A percentile compares a stretch with the other conserved stretches of the same genome.
These are phyloP conservation scores for Heliconius hortense DNA, from an alignment of 2,888 invertebrate species.

Conservation along the genomic window DNA sequence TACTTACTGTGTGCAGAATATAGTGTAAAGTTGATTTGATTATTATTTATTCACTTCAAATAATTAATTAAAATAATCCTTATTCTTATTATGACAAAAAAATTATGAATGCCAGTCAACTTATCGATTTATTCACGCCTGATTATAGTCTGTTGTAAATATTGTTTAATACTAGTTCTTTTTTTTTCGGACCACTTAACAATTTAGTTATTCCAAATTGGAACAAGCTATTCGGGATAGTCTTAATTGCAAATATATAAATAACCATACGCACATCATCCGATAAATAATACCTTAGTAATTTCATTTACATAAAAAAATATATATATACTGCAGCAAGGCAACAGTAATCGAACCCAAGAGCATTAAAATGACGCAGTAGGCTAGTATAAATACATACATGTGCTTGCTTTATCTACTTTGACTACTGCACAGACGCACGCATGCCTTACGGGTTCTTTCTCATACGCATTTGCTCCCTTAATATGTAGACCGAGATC, in stretches of 20 bases:
- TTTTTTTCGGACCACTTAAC: background rate
- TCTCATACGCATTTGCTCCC: slow-evolving; percentile 37
- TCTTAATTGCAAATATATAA: background rate
- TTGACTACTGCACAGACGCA: slow-evolving; percentile 35
- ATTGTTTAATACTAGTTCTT: slow-evolving; percentile 26
- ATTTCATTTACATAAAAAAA: background rate
- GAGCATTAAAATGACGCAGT: slow-evolving; percentile 10
- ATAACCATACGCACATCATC: background rate
- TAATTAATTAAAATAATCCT: background rate
- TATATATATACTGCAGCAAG: background rate
- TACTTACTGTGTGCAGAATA: too few species aligned
- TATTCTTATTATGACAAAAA: too few species aligned
- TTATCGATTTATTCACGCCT: background rate
- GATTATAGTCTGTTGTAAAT: slow-evolving; percentile 28
- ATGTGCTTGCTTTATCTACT: slow-evolving; percentile 28
- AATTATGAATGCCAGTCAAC: background rate
- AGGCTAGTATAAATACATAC: slow-evolving; percentile 20
- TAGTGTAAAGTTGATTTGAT: background rate
- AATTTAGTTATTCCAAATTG: background rate
- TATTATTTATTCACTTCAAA: background rate
- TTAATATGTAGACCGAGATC: slow-evolving; percentile 34
- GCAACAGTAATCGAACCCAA: background rate
- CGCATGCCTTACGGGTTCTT: slow-evolving; percentile 39
- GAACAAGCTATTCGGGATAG: background rate
- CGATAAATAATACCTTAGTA: background rate